Evolutionary conservation across 2,888 invertebrate genomes (phyloP).

Genomic region (Agrotis exclamationis): DNA sequence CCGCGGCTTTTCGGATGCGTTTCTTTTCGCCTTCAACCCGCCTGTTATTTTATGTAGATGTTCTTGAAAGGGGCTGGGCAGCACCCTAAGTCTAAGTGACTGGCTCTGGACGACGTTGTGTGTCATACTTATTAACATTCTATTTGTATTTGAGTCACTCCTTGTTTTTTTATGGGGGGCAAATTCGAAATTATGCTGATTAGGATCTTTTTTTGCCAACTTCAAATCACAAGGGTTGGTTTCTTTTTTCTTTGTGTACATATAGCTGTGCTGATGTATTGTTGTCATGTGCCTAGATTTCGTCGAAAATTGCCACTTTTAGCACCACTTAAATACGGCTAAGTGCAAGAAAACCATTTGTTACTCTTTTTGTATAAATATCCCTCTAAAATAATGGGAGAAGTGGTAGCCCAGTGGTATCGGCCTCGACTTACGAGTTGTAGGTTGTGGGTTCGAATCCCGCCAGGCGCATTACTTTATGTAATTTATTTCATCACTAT

Average conservation of each 20-base stretch:
- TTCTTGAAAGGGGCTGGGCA: constrained; percentile 51
- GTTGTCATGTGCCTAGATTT: no score
- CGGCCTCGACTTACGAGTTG: no score
- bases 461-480: no score
- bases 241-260: not conserved
- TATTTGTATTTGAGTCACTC: constrained; percentile 36
- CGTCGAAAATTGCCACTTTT: no score
- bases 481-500: no score
- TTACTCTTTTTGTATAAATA: not conserved
- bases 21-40: constrained; percentile 45
- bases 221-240: not conserved
- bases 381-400: no score
- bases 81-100: constrained; percentile 42
- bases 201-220: not conserved
- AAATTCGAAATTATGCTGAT: not conserved
- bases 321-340: no score
- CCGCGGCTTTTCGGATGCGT: constrained; percentile 54
- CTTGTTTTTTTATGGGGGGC: not conserved
- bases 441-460: no score
- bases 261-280: no score
- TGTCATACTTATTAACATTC: constrained; percentile 56
- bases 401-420: no score
- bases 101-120: constrained; percentile 13
- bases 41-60: constrained; percentile 65
- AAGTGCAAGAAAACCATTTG: constrained; percentile 1